Evolutionary conservation across 2,888 invertebrate species (phyloP).

Genomic region (Synanthedon vespiformis): DNA sequence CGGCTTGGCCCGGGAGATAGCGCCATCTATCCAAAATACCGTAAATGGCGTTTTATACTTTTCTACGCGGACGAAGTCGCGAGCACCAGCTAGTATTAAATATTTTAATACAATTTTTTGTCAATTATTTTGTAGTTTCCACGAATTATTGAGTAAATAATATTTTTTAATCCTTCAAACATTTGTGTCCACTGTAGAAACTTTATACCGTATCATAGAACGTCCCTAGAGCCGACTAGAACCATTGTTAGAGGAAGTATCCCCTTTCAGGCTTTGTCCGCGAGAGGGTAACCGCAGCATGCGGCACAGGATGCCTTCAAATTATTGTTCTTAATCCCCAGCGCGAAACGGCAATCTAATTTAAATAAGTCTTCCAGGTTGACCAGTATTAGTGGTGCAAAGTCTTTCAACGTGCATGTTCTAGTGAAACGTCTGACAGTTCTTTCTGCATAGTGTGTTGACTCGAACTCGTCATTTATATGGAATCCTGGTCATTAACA

Average conservation of each 20-base stretch:
- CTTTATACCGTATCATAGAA: slow-evolving; percentile 14
- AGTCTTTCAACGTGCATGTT: neutral
- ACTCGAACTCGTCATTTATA: too few species aligned
- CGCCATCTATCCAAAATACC: too few species aligned
- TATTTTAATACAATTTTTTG: too few species aligned
- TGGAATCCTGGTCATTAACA: too few species aligned
- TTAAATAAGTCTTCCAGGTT: slow-evolving; percentile 52
- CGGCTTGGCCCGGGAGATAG: too few species aligned
- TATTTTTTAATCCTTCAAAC: neutral
- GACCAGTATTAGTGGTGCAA: slow-evolving; percentile 36
- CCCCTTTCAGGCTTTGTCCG: slow-evolving; percentile 60
- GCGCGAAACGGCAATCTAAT: slow-evolving; percentile 47
- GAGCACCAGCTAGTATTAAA: too few species aligned
- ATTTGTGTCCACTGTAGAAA: neutral
- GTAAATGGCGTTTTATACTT: too few species aligned
- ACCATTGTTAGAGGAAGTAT: slow-evolving; percentile 64
- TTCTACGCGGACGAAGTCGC: too few species aligned
- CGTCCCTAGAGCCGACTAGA: slow-evolving; percentile 39
- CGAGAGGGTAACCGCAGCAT: slow-evolving; percentile 23
- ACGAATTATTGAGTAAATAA: neutral
- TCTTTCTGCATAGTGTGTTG: too few species aligned
- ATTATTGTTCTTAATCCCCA: slow-evolving; percentile 47
- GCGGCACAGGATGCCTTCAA: slow-evolving; percentile 43
- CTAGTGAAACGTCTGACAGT: neutral
- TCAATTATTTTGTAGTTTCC: too few species aligned